A percentile compares a stretch with the other conserved stretches of the same genome.
These are phyloP conservation scores for Sarotherodon lohbergeri DNA, from an alignment of 2,113 vertebrate genomes.

Conservation along the genomic window DNA sequence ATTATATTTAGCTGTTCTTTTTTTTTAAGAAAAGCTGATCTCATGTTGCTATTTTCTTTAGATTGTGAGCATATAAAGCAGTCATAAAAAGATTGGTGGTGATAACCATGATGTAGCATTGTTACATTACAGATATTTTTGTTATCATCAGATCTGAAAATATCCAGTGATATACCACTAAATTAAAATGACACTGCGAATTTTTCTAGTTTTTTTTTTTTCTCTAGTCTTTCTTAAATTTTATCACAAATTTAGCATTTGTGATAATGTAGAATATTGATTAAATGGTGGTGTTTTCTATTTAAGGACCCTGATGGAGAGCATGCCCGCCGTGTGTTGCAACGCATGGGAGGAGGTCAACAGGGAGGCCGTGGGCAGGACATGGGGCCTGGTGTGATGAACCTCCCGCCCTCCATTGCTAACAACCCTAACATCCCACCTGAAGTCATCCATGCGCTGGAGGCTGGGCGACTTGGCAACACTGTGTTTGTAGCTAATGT, in stretches of 20 bases:
- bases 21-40: not conserved
- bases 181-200: not conserved
- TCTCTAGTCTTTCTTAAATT: not conserved
- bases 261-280: not conserved
- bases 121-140: not conserved
- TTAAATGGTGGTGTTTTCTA: conserved; percentile 13
- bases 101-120: not conserved
- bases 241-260: not conserved
- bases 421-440: conserved; percentile 98
- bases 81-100: not conserved
- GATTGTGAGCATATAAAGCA: not conserved
- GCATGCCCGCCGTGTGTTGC: conserved; percentile 88
- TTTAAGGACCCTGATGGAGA: conserved; percentile 93
- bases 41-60: not conserved
- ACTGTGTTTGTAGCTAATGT: conserved; percentile 98
- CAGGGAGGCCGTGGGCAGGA: conserved; percentile 83
- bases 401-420: conserved; percentile 88
- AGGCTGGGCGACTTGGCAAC: conserved; percentile 89
- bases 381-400: conserved; percentile 82
- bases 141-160: not conserved
- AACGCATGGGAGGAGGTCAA: conserved; percentile 81
- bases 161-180: not conserved
- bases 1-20: not conserved
- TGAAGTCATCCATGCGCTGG: conserved; percentile 90
- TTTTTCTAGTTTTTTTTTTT: not conserved